Evolutionary conservation across 2,888 invertebrate species (phyloP).

Genomic region (Glomeris marginata): DNA sequence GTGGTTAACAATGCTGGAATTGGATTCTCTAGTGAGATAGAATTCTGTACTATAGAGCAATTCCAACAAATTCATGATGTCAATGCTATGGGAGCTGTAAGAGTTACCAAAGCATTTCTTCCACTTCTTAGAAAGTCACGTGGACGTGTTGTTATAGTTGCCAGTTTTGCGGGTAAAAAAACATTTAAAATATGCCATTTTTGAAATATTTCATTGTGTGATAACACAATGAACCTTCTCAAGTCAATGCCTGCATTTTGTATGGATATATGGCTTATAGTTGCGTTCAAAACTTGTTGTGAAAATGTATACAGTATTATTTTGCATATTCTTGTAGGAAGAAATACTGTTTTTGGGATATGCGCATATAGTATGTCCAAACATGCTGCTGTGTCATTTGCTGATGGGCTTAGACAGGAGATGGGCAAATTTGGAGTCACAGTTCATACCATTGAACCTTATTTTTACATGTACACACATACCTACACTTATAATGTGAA

Average conservation of each 20-base stretch:
- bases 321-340: conserved; percentile 14
- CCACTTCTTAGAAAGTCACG: not conserved
- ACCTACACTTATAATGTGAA: no score
- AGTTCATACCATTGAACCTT: not conserved
- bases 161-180: conserved; percentile 4
- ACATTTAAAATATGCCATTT: no score
- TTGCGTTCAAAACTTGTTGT: no score
- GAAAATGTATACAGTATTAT: no score
- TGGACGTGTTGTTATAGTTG: conserved; percentile 2
- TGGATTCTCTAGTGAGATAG: not conserved
- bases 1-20: conserved; percentile 6
- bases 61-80: not conserved
- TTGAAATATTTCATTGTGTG: no score
- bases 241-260: no score
- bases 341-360: conserved; percentile 22
- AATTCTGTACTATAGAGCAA: not conserved
- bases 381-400: conserved; percentile 22
- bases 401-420: not conserved
- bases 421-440: not conserved
- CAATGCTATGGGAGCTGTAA: not conserved
- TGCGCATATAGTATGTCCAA: conserved; percentile 24
- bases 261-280: no score
- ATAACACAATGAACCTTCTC: no score
- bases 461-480: not conserved
- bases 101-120: not conserved